Evolutionary conservation across 2,113 vertebrate genomes (phyloP), one percentile per base, ranked within the genome.

Genomic region (Burhinus bistriatus): DNA sequence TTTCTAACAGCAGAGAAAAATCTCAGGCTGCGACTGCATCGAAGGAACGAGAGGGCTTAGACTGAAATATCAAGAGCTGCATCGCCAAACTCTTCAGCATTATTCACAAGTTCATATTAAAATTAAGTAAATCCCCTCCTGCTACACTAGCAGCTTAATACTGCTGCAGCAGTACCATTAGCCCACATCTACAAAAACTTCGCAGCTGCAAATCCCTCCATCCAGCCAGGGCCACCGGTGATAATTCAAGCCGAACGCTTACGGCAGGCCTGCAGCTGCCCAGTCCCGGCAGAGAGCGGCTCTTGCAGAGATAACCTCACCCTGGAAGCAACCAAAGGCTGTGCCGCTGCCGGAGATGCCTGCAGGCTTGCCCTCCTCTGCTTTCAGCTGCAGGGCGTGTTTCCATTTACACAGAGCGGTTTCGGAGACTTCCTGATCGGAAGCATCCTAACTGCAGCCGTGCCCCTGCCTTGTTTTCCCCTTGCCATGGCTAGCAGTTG

Each of bases 371-470:
- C 61, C 27, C 36, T 62, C 49, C 65, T 55, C 70, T 3, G 25
- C 9, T 40, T 71, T 70, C 92, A 83, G 75, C 95, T 57, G 87
- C 87, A 85, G 95, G 88, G 88, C 6, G 51, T 83, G 82, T 73
- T 94, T 58, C 78, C 80, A 64, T 57, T 45, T 16, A 59, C 87
- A 72, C 27, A 14, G n/a, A 81, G 85, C 23, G 20, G 76, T 81
- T 94, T 83, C 5, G 6, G 62, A 94, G 58, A 77, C 92, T 95
- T 96, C 95, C 96, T 87, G 68, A 68, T 88, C 55, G 76, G 92
- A 86, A 94, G 93, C 86, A 95, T 92, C 89, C 76, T 25, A 69
- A 47, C 22, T 26, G 42, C 75, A 49, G 71, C 70, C 21, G 3
- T 59, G 62, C 22, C 66, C 23, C 75, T 59, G 93, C 59, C 79